Conservation (phyloP, 2,888 invertebrate species). For the Zhuqinia jingwanae region DNA sequence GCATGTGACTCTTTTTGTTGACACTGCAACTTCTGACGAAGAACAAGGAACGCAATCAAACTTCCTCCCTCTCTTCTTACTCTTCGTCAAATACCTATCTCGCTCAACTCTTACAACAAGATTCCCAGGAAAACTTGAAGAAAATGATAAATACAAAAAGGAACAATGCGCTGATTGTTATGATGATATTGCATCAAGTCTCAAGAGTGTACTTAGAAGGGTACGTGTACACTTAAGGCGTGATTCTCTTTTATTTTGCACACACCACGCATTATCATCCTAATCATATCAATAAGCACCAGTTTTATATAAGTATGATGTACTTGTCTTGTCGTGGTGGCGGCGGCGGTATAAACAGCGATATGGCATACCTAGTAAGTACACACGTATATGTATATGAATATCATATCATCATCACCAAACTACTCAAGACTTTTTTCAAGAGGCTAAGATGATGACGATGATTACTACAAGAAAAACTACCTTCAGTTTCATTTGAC, state of each 20-base stretch:
- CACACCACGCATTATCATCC: too few species aligned
- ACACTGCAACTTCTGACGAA: slow-evolving; percentile 12
- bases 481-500: slow-evolving; percentile 72
- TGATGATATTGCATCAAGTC: background rate
- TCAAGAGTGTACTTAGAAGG: too few species aligned
- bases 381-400: too few species aligned
- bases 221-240: background rate
- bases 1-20: slow-evolving; percentile 8
- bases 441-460: background rate
- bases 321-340: background rate
- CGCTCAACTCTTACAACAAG: background rate
- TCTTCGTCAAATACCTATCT: background rate
- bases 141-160: background rate
- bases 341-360: background rate
- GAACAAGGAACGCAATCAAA: background rate
- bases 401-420: too few species aligned
- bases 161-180: background rate
- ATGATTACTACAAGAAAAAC: slow-evolving; percentile 60
- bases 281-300: too few species aligned
- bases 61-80: background rate
- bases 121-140: too few species aligned
- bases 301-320: too few species aligned
- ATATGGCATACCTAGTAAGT: too few species aligned
- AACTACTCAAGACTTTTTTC: too few species aligned
- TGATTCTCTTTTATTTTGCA: background rate